phyloP scores from a whole-genome alignment of 2,113 vertebrate species.

The Prolemur simus region DNA sequence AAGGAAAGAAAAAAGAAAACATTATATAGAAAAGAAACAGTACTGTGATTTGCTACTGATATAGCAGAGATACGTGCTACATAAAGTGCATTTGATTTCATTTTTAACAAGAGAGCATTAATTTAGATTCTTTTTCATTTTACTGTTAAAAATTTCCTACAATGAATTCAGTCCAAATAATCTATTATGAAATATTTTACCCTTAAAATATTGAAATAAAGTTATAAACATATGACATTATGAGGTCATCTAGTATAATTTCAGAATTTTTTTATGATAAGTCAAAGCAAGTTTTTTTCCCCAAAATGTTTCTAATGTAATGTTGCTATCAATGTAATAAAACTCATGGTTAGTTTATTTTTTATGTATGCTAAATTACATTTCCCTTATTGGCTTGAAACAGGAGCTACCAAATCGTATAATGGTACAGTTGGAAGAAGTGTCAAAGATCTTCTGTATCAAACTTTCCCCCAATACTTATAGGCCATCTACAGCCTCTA shows the following conservation, averaged over 20 bases:
- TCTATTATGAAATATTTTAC: background rate
- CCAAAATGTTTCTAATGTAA: background rate
- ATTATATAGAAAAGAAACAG: background rate
- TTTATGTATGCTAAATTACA: background rate
- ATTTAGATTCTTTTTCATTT: background rate
- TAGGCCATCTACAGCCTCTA: background rate
- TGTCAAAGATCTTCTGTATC: background rate
- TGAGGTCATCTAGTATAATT: background rate
- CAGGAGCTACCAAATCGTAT: background rate
- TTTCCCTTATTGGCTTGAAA: background rate
- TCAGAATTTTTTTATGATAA: background rate
- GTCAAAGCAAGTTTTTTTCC: background rate
- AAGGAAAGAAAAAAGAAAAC: background rate
- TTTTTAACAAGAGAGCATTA: background rate
- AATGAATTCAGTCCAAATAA: background rate
- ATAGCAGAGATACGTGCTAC: background rate
- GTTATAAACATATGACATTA: background rate
- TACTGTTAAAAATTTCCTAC: background rate
- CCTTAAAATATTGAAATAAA: background rate
- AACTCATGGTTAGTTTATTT: background rate
- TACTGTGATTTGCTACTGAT: background rate
- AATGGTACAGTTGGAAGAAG: background rate
- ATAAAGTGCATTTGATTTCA: background rate
- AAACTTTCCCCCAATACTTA: background rate
- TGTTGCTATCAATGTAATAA: background rate